Evolutionary conservation across 1,140 invertebrate genomes (phyloP).

Genomic region (Ceratosolen fusciceps): DNA sequence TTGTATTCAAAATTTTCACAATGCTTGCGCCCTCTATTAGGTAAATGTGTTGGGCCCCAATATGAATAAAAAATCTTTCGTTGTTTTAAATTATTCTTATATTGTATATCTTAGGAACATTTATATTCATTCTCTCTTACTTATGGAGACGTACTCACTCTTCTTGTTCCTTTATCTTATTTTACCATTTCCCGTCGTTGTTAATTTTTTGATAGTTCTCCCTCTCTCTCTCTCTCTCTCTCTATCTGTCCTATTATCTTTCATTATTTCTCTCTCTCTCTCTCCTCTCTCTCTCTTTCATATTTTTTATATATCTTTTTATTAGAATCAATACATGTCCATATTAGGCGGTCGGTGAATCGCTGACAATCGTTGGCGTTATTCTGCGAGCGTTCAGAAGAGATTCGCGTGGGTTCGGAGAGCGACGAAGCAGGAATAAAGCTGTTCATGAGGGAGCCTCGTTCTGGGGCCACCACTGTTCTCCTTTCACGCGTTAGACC

Average conservation of each 20-base stretch:
- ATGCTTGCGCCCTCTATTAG: constrained; percentile 26
- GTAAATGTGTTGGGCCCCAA: neutral
- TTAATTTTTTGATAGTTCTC: too few species aligned
- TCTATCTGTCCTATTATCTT: constrained; percentile 8
- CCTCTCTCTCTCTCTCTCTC: neutral
- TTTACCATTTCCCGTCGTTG: too few species aligned
- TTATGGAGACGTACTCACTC: too few species aligned
- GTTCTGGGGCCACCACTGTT: neutral
- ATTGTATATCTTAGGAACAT: too few species aligned
- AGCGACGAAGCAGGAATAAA: constrained; percentile 36
- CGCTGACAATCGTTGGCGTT: neutral
- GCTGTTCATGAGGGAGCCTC: constrained; percentile 7
- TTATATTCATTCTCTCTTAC: too few species aligned
- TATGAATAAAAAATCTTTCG: constrained; percentile 5
- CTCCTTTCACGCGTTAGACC: constrained; percentile 9
- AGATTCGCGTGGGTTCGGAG: neutral
- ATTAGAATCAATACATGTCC: neutral
- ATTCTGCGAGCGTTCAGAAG: neutral
- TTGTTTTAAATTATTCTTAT: neutral
- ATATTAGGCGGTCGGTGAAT: neutral
- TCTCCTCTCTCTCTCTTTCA: constrained; percentile 34
- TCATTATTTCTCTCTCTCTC: constrained; percentile 13
- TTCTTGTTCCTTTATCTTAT: too few species aligned
- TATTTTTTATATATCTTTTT: neutral
- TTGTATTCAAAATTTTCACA: constrained; percentile 12